Evolutionary conservation across 2,888 invertebrate genomes (phyloP), one percentile per base, ranked within the genome.

Genomic region (Campaea margaritaria): DNA sequence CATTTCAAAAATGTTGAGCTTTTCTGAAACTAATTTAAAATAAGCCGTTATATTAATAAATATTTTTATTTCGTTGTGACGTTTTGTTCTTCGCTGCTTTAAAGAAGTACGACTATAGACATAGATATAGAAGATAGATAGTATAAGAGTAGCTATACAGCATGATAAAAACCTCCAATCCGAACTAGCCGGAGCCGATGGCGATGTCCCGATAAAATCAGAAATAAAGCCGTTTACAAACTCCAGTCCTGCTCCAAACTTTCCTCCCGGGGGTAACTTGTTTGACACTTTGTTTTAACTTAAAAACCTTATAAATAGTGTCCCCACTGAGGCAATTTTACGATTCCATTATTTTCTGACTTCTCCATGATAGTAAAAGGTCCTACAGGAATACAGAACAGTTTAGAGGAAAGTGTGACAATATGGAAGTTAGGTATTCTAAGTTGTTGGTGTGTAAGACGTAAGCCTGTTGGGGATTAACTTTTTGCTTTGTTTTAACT

Each of bases 281-380:
- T 87, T 86, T 84, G 87, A 86, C 86, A 88, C 86, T 86, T 87
- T 78, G 79, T 81, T 82, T 83, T 80, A 83, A 85, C 81, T 83
- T 84, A 82, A 81, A 69, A 84, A 86, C 79, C 84, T 83, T 85
- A 83, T 86, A 87, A 86, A 85, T 86, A 87, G 86, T 85, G 82
- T 82, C 82, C 82, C 81, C 63, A 62, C 65, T 79, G 81, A 74
- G 71, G 74, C 68, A 83, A 81, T 83, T 83, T 81, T 75, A 75
- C 78, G 76, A 81, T 82, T 80, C 78, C 79, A 74, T 76, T 76
- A 76, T 74, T 74, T 74, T 74, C 70, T 70, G 72, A 75, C 76
- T 82, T 85, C 81, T 80, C 79, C 77, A 72, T 72, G 77, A 77
- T 73, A 72, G 75, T 77, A 76, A 77, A 69, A 65, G 72, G 69